Evolutionary conservation across 2,113 vertebrate genomes (phyloP).

Genomic region (Plectropomus leopardus): DNA sequence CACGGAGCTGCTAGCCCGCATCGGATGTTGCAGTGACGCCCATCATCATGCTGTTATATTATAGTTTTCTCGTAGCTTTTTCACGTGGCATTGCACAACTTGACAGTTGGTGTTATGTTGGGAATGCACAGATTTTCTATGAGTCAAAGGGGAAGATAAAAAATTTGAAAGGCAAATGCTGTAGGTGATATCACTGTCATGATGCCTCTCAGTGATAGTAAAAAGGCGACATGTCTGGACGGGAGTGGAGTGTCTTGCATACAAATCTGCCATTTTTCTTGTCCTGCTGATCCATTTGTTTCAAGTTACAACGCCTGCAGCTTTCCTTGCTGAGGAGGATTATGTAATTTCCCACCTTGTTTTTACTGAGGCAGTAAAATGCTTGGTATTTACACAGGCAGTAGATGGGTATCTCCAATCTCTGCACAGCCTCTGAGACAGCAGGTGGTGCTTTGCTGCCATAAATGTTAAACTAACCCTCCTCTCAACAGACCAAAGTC

Average conservation of each 20-base stretch:
- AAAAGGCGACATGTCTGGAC: conserved; percentile 47
- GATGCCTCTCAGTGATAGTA: neutral
- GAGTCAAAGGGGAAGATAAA: neutral
- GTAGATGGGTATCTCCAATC: conserved; percentile 28
- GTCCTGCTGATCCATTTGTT: conserved; percentile 2
- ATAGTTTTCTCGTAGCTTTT: neutral
- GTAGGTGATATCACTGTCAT: neutral
- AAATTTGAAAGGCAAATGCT: neutral
- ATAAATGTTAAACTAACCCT: conserved; percentile 31
- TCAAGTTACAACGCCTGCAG: conserved; percentile 34
- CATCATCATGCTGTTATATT: conserved; percentile 16
- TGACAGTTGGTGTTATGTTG: neutral
- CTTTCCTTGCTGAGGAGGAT: conserved; percentile 29
- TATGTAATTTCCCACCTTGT: conserved; percentile 37
- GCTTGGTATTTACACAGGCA: conserved; percentile 44
- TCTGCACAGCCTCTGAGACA: conserved; percentile 37
- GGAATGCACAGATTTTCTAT: neutral
- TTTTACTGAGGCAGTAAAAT: conserved; percentile 39
- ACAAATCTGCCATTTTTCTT: conserved; percentile 31
- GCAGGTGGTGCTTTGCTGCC: conserved; percentile 60
- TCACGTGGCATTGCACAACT: neutral
- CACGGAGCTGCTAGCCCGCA: conserved; percentile 22
- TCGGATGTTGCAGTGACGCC: conserved; percentile 25
- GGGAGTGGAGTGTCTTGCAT: conserved; percentile 32
- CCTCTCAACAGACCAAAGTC: conserved; percentile 19